Base-by-base conservation (phyloP, 2,797 vertebrate genomes). In the Oophaga sylvatica region DNA sequence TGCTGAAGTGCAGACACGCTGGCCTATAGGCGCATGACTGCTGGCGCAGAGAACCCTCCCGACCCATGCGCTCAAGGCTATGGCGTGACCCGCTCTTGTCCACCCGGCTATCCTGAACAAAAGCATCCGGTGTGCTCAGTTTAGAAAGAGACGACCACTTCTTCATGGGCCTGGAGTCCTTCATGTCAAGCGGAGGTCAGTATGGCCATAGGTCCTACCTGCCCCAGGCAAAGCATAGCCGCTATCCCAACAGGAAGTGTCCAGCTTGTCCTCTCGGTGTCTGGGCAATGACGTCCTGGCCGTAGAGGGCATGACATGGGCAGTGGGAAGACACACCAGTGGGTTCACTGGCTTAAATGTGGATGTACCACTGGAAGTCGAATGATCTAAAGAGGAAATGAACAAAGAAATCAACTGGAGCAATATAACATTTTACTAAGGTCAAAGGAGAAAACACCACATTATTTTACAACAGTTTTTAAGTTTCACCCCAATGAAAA, bases 81-180 rank as follows among this genome's bases (percentile, higher is more conserved):
- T 91, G 88, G 68, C 92, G 91, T 31, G 91, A 89, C 73, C 93
- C 90, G 53, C 84, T 81, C 0, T 90, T 91, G 56, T 89, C 90
- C 73, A 88, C 84, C 31, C 84, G 87, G 17, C 91, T 91, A 89
- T 92, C 65, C 8, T 93, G 89, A 83, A 89, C 92, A 83, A 92
- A 93, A 79, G 83, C 94, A 60, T 94, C 95, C 2, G 90, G 87
- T 48, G 91, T 93, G 35, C 93, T 95, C 20, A 99, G 93, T 88
- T 96, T 97, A 62, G 97, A 97, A 84, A 99, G 95, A 20, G 98
- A 99, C 16, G 97, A 98, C 95, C 97, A 98, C 87, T 97, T 97
- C 84, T 97, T 93, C 59, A 98, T 94, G 8, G 97, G 97, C 60
- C 94, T 95, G 17, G 93, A 92, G 81, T 96, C 96, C 90, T 97